These are phyloP conservation scores for Jordanella pulchra DNA, from an alignment of 2,797 vertebrate genomes.

Conservation along the genomic window DNA sequence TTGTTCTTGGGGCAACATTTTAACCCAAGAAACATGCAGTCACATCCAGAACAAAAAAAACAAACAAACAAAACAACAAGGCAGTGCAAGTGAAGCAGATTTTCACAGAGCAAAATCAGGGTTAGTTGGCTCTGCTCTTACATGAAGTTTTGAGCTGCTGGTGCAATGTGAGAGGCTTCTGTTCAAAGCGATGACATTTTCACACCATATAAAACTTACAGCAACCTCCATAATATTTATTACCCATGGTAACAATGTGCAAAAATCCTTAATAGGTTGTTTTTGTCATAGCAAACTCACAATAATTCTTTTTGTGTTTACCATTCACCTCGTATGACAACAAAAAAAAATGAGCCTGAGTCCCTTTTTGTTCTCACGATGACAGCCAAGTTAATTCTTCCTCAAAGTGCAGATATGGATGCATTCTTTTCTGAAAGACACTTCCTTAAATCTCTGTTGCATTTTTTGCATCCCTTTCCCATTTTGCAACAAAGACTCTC, in stretches of 20 bases:
- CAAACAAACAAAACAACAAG: not conserved
- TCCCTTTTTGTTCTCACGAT: too few species aligned
- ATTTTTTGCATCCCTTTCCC: too few species aligned
- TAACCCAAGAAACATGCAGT: not conserved
- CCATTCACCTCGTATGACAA: too few species aligned
- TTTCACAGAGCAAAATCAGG: constrained; percentile 51
- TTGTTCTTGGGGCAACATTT: not conserved
- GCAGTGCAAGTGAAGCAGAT: constrained; percentile 27
- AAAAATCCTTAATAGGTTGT: not conserved
- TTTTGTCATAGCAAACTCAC: not conserved
- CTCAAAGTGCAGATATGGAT: too few species aligned
- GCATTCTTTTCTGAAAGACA: too few species aligned
- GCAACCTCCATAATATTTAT: constrained; percentile 4
- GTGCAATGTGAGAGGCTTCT: constrained; percentile 52
- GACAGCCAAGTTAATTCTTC: too few species aligned
- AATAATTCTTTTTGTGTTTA: not conserved
- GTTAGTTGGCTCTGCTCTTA: constrained; percentile 44
- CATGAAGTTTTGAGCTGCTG: constrained; percentile 39
- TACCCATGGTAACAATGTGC: not conserved
- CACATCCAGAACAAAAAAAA: not conserved
- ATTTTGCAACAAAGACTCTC: too few species aligned
- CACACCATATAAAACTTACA: not conserved
- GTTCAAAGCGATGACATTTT: constrained; percentile 26
- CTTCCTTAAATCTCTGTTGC: too few species aligned
- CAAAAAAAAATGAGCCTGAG: too few species aligned